Evolutionary conservation across 2,113 vertebrate species (phyloP), one percentile per base, ranked within the genome.

Genomic region (Cepphus grylle): DNA sequence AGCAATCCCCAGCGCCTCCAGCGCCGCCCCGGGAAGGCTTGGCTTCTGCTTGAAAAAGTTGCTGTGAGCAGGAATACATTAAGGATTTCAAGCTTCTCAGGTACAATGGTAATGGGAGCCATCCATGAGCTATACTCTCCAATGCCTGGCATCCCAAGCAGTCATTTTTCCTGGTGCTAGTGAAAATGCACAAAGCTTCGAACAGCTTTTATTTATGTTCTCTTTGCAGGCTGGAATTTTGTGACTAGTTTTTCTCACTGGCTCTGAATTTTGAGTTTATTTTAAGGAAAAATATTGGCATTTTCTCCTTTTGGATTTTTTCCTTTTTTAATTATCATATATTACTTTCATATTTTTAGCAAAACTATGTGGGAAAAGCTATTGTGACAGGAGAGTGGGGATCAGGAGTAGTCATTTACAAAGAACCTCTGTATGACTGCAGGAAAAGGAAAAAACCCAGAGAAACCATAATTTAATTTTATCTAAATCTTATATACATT

Each of bases 181-280:
- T 80, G 58, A 90, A 94, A 90, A 92, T 34, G 50, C 86, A 42
- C 42, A 91, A 93, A 93, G 82, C 63, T 88, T 88, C 92, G 45
- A 90, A 63, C 23, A 82, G 79, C 40, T 85, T 94, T 92, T 89
- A 62, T 92, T 90, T 76, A 15, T 30, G 27, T 63, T 74, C 11
- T 73, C n/a, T 94, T 86, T 91, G 15, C 77, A 92, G 55, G 22
- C 36, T 91, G 59, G 45, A 78, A 92, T 86, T 88, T 71, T 74
- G 26, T 40, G 52, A 55, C 8, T 23, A 83, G 30, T 58, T 91
- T 90, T 86, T 86, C 34, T 88, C 55, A 47, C 22, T 30, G 67
- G 15, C 27, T 71, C 47, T 84, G 86, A 84, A 70, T 88, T 94
- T 82, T 55, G 4, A 32, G 8, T 82, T 90, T 72, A 65, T 80